Conservation (phyloP, 2,113 vertebrate genomes). For the Prietella phreatophila region DNA sequence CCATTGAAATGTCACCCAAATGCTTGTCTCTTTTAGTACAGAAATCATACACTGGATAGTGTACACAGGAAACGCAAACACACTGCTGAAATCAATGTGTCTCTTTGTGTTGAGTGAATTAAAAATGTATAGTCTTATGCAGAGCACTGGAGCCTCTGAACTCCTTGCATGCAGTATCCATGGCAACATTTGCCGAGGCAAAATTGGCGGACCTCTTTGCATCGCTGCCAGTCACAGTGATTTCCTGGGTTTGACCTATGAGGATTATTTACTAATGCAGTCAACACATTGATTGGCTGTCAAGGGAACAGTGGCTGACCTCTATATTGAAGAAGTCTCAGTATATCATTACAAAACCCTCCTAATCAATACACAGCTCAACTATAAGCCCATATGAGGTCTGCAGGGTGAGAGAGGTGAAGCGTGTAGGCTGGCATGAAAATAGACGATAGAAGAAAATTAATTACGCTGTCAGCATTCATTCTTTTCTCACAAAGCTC, state of each 20-base stretch:
- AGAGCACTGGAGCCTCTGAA: constrained; percentile 44
- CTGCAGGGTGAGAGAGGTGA: constrained; percentile 48
- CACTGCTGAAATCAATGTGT: neutral
- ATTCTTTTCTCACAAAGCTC: constrained; percentile 24
- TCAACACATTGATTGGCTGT: constrained; percentile 55
- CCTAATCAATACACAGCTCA: constrained; percentile 50
- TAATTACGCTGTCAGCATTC: constrained; percentile 39
- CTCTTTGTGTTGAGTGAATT: constrained; percentile 20
- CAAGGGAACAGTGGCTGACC: constrained; percentile 52
- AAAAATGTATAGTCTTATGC: constrained; percentile 34
- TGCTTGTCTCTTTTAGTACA: neutral
- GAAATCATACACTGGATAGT: neutral
- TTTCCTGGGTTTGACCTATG: constrained; percentile 55
- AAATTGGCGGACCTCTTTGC: constrained; percentile 43
- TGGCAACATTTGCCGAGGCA: constrained; percentile 55
- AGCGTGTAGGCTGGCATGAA: constrained; percentile 40
- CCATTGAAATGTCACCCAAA: neutral
- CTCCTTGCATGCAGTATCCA: constrained; percentile 54
- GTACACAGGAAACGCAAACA: neutral
- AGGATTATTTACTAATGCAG: constrained; percentile 58
- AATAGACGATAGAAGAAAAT: constrained; percentile 29
- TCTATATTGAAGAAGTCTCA: constrained; percentile 53
- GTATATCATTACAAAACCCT: constrained; percentile 54
- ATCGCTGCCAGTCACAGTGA: constrained; percentile 44
- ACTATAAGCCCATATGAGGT: constrained; percentile 50